Evolutionary conservation across 2,888 invertebrate species (phyloP), one percentile per base, ranked within the genome.

Genomic region (Atherix ibis): DNA sequence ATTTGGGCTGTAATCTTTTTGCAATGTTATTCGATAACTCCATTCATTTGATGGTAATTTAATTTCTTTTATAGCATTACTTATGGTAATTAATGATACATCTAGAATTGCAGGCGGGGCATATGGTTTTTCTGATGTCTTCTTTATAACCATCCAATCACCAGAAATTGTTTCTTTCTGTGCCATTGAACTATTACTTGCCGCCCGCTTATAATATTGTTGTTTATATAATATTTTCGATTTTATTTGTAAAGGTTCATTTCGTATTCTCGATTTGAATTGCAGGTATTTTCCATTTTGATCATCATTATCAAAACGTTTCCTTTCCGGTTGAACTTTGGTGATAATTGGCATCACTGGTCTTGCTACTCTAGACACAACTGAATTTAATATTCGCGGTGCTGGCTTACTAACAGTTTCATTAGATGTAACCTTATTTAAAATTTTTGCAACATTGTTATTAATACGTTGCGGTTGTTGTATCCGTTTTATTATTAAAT

Each of bases 151-250:
- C 37, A 59, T 57, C 62, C 62, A 62, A 10, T 57, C 61, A 38
- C 62, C 62, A 33, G 56, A 62, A 43, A 58, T 58, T n/a, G 61
- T 62, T 4, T 61, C 55, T 44, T 60, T 61, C 37, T 58, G 58
- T 3, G 60, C 52, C 3, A 59, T 43, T n/a, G n/a, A n/a, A n/a
- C n/a, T n/a, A n/a, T n/a, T n/a, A n/a, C n/a, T n/a, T n/a, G n/a
- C n/a, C n/a, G n/a, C n/a, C n/a, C n/a, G n/a, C 32, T 56, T 53
- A 13, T 58, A 58, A 8, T 57, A 56, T 34, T 58, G 56, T 9
- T 54, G 47, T 12, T 52, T 51, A 4, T 56, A 49, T 1, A 53
- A 49, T 13, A 56, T 52, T 38, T 56, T 58, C 44, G 56, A 57
- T 17, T 10, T 26, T 24, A 10, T 19, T 2, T 25, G 10, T 5